Evolutionary conservation across 2,797 vertebrate species (phyloP).

Genomic region (Myripristis jacobus): DNA sequence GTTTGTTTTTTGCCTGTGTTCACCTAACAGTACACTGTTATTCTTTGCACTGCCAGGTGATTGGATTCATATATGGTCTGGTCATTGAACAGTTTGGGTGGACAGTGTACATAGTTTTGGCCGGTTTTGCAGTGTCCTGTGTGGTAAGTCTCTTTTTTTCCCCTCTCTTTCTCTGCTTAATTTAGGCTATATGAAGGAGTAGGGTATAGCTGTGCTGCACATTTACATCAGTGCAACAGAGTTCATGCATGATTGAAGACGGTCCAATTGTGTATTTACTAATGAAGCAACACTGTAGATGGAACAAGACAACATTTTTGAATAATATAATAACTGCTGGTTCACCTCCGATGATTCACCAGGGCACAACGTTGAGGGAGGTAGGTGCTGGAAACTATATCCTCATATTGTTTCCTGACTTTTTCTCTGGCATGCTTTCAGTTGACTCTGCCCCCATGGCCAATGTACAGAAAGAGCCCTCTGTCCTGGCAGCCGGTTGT

Average conservation of each 20-base stretch:
- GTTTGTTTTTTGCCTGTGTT: neutral
- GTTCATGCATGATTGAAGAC: no score
- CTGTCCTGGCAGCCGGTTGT: conserved; percentile 92
- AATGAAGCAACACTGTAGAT: no score
- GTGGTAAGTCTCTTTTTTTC: conserved; percentile 88
- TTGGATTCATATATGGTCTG: conserved; percentile 95
- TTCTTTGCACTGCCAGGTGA: conserved; percentile 78
- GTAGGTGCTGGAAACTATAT: neutral
- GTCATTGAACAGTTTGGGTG: conserved; percentile 95
- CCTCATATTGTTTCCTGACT: neutral
- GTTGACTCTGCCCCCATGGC: conserved; percentile 97
- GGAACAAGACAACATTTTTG: no score
- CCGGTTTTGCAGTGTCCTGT: conserved; percentile 92
- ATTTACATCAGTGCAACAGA: neutral
- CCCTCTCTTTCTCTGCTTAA: neutral
- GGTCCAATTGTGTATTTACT: no score
- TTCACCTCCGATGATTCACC: no score
- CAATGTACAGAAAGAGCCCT: conserved; percentile 93
- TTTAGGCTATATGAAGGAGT: neutral
- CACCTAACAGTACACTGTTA: neutral
- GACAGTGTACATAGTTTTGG: conserved; percentile 97
- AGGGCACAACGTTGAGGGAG: no score
- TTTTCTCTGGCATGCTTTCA: conserved; percentile 56
- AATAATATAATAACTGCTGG: no score
- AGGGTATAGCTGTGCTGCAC: neutral